Conservation (phyloP, 2,113 vertebrate genomes). For the Ictalurus punctatus region DNA sequence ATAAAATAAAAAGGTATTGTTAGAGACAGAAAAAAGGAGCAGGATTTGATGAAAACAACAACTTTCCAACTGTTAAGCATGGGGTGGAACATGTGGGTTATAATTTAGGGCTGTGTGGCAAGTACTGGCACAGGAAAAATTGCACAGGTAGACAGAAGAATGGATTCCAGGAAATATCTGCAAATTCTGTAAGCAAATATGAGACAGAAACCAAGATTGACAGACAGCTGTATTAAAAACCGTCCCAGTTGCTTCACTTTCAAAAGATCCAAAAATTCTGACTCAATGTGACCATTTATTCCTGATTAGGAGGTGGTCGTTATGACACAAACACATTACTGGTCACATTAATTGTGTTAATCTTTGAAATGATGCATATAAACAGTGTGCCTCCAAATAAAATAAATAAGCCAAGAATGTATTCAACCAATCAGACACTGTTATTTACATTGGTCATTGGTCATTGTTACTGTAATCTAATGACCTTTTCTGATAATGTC, state of each 20-base stretch:
- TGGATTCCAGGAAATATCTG: neutral
- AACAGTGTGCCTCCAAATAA: neutral
- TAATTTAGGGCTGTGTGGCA: neutral
- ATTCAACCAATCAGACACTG: neutral
- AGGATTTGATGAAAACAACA: neutral
- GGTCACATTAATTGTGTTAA: neutral
- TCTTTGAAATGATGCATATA: neutral
- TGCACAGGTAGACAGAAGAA: neutral
- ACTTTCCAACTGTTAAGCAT: neutral
- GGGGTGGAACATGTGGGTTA: neutral
- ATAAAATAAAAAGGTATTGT: neutral
- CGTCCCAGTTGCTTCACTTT: no score
- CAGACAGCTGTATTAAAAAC: no score
- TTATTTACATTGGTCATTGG: neutral
- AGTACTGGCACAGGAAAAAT: neutral
- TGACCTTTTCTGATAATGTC: no score
- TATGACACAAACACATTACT: no score
- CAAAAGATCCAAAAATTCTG: neutral
- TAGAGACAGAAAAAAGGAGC: neutral
- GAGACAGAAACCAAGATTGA: neutral
- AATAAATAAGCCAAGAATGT: neutral
- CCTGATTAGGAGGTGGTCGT: neutral
- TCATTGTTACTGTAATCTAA: no score
- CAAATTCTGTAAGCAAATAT: neutral
- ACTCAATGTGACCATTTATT: neutral